These are phyloP conservation scores for Lycocorax pyrrhopterus DNA, from an alignment of 2,113 vertebrate species.

Conservation along the genomic window DNA sequence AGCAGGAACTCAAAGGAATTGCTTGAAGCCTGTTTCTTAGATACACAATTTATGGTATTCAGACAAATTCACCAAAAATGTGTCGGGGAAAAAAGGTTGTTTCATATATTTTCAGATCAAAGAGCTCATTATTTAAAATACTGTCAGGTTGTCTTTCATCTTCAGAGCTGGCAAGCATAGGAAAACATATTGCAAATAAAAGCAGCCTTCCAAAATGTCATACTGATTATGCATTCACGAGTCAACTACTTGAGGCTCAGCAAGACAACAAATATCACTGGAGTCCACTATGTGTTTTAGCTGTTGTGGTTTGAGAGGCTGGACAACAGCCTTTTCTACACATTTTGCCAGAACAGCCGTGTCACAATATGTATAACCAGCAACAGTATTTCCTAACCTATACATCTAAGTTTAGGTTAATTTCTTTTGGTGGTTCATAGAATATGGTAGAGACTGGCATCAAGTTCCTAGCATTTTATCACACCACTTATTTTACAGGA, in stretches of 20 bases:
- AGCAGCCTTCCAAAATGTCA: constrained; percentile 31
- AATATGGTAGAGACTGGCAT: background rate
- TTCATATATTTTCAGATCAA: constrained; percentile 25
- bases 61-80: constrained; percentile 21
- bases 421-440: background rate
- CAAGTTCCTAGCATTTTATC: background rate
- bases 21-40: constrained; percentile 17
- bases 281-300: background rate
- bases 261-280: background rate
- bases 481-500: background rate
- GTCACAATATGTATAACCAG: background rate
- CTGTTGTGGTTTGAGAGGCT: background rate
- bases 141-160: constrained; percentile 19
- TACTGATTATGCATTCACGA: constrained; percentile 7
- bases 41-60: constrained; percentile 17
- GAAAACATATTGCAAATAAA: constrained; percentile 37
- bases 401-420: background rate
- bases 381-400: background rate
- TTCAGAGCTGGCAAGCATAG: constrained; percentile 11
- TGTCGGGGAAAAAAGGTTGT: background rate
- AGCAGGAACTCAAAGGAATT: constrained; percentile 39
- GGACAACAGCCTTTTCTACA: background rate
- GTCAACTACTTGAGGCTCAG: background rate
- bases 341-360: background rate
- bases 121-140: constrained; percentile 8